phyloP scores from a whole-genome alignment of 2,888 invertebrate genomes.

The Lathronympha strigana region DNA sequence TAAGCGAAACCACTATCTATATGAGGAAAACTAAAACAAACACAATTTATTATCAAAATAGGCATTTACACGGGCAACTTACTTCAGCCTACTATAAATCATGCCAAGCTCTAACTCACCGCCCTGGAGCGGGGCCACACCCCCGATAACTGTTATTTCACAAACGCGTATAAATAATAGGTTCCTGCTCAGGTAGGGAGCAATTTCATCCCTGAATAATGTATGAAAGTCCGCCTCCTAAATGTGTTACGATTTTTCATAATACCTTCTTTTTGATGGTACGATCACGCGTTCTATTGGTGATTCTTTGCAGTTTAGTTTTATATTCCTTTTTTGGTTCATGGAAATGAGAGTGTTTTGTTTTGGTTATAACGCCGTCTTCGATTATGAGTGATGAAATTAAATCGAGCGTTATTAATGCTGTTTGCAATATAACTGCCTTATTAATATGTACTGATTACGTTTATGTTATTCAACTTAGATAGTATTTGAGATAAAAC shows the following conservation, averaged over 20 bases:
- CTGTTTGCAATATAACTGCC: background rate
- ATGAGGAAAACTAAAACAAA: slow-evolving; percentile 19
- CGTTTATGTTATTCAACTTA: no score
- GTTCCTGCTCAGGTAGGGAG: slow-evolving; percentile 60
- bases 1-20: background rate
- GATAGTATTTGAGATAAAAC: no score
- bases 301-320: slow-evolving; percentile 72
- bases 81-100: slow-evolving; percentile 36
- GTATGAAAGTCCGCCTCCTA: slow-evolving; percentile 75
- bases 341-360: slow-evolving; percentile 39
- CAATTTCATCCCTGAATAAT: slow-evolving; percentile 80
- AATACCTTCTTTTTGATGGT: slow-evolving; percentile 78
- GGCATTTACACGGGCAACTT: slow-evolving; percentile 37
- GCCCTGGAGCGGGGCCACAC: slow-evolving; percentile 60
- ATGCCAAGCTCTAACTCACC: slow-evolving; percentile 34
- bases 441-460: no score
- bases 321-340: slow-evolving; percentile 54
- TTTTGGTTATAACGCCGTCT: slow-evolving; percentile 1
- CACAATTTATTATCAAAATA: slow-evolving; percentile 33
- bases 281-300: slow-evolving; percentile 50
- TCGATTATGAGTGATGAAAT: background rate
- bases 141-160: slow-evolving; percentile 65
- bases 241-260: slow-evolving; percentile 83
- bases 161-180: slow-evolving; percentile 72
- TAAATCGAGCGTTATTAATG: background rate